Evolutionary conservation across 2,888 invertebrate species (phyloP).

Genomic region (Aphidius colemani): DNA sequence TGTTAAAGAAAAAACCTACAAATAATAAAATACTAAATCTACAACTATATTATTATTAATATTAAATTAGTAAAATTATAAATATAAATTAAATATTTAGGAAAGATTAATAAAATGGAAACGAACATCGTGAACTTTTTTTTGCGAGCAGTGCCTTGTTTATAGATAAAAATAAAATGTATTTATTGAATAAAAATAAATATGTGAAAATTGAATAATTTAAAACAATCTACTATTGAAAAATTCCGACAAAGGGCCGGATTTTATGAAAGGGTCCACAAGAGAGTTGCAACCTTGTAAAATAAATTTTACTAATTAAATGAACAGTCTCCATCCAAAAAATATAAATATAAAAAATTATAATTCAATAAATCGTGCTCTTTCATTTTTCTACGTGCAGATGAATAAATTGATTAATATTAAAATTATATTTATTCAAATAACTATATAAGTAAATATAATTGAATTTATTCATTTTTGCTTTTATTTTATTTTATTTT

Average conservation of each 20-base stretch:
- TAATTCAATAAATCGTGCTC: background rate
- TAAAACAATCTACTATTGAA: constrained; percentile 12
- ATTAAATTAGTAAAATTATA: constrained; percentile 6
- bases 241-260: constrained; percentile 46
- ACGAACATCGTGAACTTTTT: constrained; percentile 35
- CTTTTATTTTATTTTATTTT: background rate
- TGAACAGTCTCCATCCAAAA: background rate
- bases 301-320: constrained; percentile 17
- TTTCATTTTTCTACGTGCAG: background rate
- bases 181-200: constrained; percentile 44
- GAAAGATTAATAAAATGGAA: constrained; percentile 25
- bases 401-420: constrained; percentile 1
- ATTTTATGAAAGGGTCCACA: constrained; percentile 52
- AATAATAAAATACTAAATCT: constrained; percentile 31
- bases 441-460: constrained; percentile 7
- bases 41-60: constrained; percentile 30
- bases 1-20: background rate
- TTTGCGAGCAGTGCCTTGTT: constrained; percentile 58
- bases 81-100: constrained; percentile 2
- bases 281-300: constrained; percentile 43
- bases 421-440: constrained; percentile 6
- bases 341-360: too few species aligned
- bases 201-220: constrained; percentile 22
- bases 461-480: background rate
- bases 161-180: constrained; percentile 42